phyloP scores from a whole-genome alignment of 2,113 vertebrate genomes.

The Felis catus region DNA sequence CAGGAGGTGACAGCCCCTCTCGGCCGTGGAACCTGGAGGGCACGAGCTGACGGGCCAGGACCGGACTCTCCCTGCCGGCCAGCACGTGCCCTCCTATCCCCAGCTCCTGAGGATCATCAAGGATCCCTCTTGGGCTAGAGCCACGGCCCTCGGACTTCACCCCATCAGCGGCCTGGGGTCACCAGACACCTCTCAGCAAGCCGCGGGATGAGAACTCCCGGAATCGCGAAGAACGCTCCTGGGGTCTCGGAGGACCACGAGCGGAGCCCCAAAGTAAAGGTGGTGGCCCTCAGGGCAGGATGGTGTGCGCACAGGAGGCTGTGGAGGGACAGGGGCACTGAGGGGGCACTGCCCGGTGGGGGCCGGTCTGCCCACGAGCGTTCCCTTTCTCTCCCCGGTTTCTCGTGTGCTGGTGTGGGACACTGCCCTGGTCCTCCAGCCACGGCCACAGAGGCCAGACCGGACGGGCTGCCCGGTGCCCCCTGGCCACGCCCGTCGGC shows the following conservation, averaged over 20 bases:
- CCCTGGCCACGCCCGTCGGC: rapidly evolving
- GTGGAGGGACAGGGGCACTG: rapidly evolving
- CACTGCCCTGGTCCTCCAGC: background rate
- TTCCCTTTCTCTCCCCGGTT: background rate
- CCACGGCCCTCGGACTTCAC: background rate
- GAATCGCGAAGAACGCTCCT: rapidly evolving
- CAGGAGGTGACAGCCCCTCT: rapidly evolving
- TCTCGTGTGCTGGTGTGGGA: rapidly evolving
- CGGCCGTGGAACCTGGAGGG: rapidly evolving
- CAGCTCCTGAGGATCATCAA: background rate
- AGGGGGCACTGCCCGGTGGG: too few relatives aligned
- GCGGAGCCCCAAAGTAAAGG: rapidly evolving
- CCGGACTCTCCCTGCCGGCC: rapidly evolving
- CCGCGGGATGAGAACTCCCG: background rate
- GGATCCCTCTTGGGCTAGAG: background rate
- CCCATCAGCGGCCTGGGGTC: rapidly evolving
- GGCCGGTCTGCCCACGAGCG: background rate
- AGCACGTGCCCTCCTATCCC: rapidly evolving
- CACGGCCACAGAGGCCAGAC: rapidly evolving
- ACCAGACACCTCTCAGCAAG: background rate
- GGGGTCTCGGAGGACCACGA: background rate
- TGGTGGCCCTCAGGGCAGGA: background rate
- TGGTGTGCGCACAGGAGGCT: constrained; percentile 60
- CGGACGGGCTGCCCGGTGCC: rapidly evolving
- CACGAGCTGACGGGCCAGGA: background rate